Conservation (phyloP, 2,888 invertebrate species). For the Andrena haemorrhoa region DNA sequence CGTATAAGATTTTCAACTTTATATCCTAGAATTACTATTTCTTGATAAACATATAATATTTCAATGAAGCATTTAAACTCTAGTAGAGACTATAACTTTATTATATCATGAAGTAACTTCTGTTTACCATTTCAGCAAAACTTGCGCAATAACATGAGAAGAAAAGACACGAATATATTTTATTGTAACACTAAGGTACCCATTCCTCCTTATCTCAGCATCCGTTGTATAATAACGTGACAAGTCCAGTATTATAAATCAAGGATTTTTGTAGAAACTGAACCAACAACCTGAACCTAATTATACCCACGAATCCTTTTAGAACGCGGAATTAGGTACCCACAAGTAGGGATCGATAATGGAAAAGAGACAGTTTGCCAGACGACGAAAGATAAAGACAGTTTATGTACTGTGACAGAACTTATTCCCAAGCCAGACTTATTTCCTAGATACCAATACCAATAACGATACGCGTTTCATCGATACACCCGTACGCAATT, state of each 20-base stretch:
- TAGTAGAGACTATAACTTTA: too few species aligned
- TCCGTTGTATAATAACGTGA: neutral
- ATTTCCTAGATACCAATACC: conserved; percentile 27
- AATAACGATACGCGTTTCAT: conserved; percentile 39
- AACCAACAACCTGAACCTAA: neutral
- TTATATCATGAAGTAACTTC: neutral
- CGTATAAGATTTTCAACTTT: too few species aligned
- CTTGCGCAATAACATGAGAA: conserved; percentile 1
- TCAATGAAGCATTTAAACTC: too few species aligned
- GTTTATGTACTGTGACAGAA: neutral
- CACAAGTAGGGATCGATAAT: neutral
- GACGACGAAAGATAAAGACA: conserved; percentile 4
- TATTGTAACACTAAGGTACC: neutral
- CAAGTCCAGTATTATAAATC: neutral
- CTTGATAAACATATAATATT: too few species aligned
- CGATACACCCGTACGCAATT: conserved; percentile 59
- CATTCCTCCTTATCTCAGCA: neutral
- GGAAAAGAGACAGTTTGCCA: neutral
- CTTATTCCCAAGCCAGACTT: neutral
- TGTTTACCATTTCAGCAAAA: too few species aligned
- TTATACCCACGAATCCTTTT: neutral
- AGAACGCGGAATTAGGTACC: too few species aligned
- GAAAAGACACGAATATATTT: neutral
- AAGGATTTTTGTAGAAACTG: conserved; percentile 1
- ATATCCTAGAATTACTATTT: too few species aligned